These are phyloP conservation scores for Rapana venosa DNA, from an alignment of 2,888 invertebrate genomes.

Conservation along the genomic window DNA sequence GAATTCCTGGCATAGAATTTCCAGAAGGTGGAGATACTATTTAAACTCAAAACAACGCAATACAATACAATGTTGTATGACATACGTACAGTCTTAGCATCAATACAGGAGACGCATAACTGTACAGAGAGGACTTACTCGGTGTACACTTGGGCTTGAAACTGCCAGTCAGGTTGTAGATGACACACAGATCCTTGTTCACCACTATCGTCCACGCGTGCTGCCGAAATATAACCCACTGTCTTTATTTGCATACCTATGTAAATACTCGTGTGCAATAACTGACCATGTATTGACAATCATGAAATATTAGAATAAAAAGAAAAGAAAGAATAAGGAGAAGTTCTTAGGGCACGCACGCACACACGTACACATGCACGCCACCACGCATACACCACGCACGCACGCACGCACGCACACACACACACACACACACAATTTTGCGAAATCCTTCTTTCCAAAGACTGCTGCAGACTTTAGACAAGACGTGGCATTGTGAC, in stretches of 20 bases:
- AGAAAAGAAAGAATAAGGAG: not conserved
- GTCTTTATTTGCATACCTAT: not conserved
- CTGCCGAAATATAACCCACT: not conserved
- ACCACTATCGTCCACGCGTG: constrained; percentile 23
- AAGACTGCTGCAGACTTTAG: not conserved
- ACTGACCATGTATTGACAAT: not conserved
- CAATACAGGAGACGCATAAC: not conserved
- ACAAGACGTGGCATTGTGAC: too few relatives aligned
- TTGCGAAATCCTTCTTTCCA: not conserved
- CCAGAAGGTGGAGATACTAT: too few relatives aligned
- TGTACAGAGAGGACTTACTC: not conserved
- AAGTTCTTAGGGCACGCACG: not conserved
- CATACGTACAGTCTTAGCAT: too few relatives aligned
- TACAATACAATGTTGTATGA: too few relatives aligned
- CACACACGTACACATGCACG: not conserved
- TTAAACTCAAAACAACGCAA: too few relatives aligned
- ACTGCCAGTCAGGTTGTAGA: not conserved
- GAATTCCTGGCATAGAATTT: too few relatives aligned
- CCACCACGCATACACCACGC: not conserved
- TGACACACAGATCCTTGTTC: not conserved
- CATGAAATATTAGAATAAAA: not conserved
- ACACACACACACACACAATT: not conserved
- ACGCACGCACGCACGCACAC: constrained; percentile 1
- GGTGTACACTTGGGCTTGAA: constrained; percentile 34
- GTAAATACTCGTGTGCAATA: not conserved